A percentile compares a stretch with the other conserved stretches of the same genome.
Evolutionary conservation across 2,888 invertebrate species (phyloP).

Genomic region (Eupithecia centaureata): DNA sequence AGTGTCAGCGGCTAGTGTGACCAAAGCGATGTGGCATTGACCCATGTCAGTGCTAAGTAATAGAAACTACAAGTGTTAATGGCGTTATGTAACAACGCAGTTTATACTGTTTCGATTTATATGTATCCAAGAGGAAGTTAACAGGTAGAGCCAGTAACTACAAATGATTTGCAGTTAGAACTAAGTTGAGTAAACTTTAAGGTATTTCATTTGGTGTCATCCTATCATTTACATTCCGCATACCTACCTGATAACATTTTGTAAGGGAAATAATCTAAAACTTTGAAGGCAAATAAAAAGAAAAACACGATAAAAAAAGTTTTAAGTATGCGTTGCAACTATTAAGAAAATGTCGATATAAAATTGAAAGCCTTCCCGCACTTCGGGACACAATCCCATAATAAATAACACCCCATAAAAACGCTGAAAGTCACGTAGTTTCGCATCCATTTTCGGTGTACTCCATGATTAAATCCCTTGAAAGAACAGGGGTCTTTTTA

Average conservation of each 20-base stretch:
- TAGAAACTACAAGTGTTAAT: neutral
- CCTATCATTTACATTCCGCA: neutral
- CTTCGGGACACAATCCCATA: neutral
- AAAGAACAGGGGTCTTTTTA: conserved; percentile 9
- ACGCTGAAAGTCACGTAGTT: neutral
- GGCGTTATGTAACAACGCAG: neutral
- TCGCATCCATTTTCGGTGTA: conserved; percentile 15
- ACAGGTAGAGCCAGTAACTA: neutral
- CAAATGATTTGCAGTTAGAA: neutral
- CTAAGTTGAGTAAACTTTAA: neutral
- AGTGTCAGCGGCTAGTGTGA: neutral
- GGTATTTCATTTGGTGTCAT: neutral
- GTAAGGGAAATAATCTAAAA: neutral
- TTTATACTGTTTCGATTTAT: neutral
- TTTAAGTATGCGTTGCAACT: neutral
- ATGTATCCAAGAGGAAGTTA: neutral
- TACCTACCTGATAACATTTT: neutral
- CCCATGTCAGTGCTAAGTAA: too few relatives aligned
- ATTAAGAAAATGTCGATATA: neutral
- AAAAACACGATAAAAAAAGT: too few relatives aligned
- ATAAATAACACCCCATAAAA: conserved; percentile 8
- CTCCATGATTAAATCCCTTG: conserved; percentile 17
- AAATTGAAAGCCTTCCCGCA: neutral
- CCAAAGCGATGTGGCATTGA: neutral
- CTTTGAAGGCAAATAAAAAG: neutral